Base-by-base conservation (phyloP, 1,140 invertebrate genomes). In the Calliopsis andreniformis region DNA sequence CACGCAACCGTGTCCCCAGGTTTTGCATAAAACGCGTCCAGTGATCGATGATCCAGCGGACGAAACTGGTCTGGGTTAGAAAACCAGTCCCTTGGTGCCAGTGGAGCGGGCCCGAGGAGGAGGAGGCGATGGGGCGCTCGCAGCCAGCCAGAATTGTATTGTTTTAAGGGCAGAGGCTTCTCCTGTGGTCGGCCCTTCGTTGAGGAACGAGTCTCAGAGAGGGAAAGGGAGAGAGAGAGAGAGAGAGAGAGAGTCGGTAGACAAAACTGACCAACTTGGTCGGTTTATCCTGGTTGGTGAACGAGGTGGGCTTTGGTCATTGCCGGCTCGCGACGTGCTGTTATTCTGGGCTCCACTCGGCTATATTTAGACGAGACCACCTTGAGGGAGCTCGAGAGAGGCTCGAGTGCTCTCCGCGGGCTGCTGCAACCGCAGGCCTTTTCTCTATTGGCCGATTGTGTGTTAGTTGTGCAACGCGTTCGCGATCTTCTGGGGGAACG, bases 341-440 rank as follows among this genome's bases (percentile, higher is more conserved):
- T 89, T 89, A 89, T 89, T 89, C 87, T 87, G 85, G 87, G 87
- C 81, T 84, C 80, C 79, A 82, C 85, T 87, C 78, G 85, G 86
- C 87, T 89, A 89, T 88, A 89, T 89, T 87, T 89, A 88, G 85
- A 89, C 85, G 86, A 88, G 87, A 89, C 87, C 87, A 89, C 87
- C 87, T 89, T 89, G 87, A 88, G 87, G 83, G 79, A 84, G 79
- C 82, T 76, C 83, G 76, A 82, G 86, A 73, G 71, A 75, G 56
- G 78, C 55, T 63, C 67, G 77, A 71, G 70, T 77, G 58, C 59
- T 69, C 72, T 75, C 70, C 76, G 63, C 69, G 77, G 76, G 69
- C 78, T 83, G 69, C 78, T 83, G 58, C 78, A 76, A 79, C 76
- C 75, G 80, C 72, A 66, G 76, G 77, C 66, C 73, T 85, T 84